Base-by-base conservation (phyloP, 2,113 vertebrate genomes). In the Vireo altiloquus region DNA sequence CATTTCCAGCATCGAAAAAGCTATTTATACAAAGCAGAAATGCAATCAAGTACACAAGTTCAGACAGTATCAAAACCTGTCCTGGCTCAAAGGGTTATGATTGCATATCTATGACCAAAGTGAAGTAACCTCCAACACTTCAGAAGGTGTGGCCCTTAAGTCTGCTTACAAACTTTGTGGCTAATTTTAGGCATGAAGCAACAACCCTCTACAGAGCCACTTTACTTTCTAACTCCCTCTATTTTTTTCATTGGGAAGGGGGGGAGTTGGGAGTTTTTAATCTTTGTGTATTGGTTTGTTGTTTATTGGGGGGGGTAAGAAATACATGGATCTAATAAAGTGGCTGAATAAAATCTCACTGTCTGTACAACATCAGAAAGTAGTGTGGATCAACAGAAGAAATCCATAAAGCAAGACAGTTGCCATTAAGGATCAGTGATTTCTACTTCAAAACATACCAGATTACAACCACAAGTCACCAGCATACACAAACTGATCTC, bases 101-200 rank as follows among this genome's bases (percentile, higher is more conserved):
- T 49, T 91, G 74, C 42, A 3, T 74, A 91, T 77, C 81, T 90
- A 23, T 53, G 64, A 87, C 88, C 82, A 82, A 96, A 84, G 22
- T 46, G 56, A 95, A 90, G 65, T 78, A 92, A 90, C 39, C 20
- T 63, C 78, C 61, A 87, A 35, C 44, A 66, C 39, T 91, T 70
- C 5, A 94, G 52, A 93, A 96, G 92, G 88, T 85, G 88, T 46
- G 78, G 84, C 18, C n/a, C 40, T 66, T 35, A 40, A 75, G 15
- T 33, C 53, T 78, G n/a, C 40, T 84, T 75, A 74, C 35, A 53
- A 70, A 74, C 52, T 81, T 30, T n/a, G 56, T n/a, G 60, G 84
- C 70, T 94, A 90, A 78, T 89, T 89, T 95, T 90, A 93, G 64
- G 74, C 23, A 33, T 65, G 60, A 95, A 87, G 54, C 50, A 93